Evolutionary conservation across 2,797 vertebrate genomes (phyloP).

Genomic region (Acanthurus lineatus): DNA sequence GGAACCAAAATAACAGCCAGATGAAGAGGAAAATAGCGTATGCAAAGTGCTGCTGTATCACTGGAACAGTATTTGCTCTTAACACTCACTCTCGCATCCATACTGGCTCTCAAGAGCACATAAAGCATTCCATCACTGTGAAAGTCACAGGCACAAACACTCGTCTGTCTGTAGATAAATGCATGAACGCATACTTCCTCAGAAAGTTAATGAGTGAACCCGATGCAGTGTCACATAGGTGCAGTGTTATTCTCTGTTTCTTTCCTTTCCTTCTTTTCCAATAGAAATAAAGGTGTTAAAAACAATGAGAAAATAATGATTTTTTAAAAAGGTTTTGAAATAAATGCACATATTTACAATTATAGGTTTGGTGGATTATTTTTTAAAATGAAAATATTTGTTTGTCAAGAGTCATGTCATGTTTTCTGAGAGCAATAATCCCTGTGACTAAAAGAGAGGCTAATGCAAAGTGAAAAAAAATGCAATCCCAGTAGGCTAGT

Average conservation of each 20-base stretch:
- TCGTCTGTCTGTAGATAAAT: constrained; percentile 16
- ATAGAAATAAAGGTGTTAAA: too few species aligned
- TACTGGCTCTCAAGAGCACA: constrained; percentile 49
- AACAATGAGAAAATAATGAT: too few species aligned
- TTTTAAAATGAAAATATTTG: too few species aligned
- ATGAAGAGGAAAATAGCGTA: constrained; percentile 82
- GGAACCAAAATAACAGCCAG: constrained; percentile 81
- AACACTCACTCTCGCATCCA: constrained; percentile 42
- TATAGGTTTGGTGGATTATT: too few species aligned
- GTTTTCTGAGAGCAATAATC: too few species aligned
- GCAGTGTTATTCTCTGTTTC: neutral
- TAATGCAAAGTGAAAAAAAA: too few species aligned
- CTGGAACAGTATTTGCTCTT: constrained; percentile 48
- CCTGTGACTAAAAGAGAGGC: too few species aligned
- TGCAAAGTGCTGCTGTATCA: constrained; percentile 76
- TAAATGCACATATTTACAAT: too few species aligned
- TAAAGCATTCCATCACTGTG: constrained; percentile 46
- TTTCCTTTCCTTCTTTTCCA: neutral
- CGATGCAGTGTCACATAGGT: neutral
- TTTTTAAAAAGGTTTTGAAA: too few species aligned
- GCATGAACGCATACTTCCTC: constrained; percentile 7
- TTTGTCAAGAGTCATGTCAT: too few species aligned
- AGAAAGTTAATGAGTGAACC: constrained; percentile 12
- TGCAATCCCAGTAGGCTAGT: too few species aligned
- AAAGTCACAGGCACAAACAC: constrained; percentile 33